phyloP scores from a whole-genome alignment of 2,113 vertebrate species.

The Eretmochelys imbricata region DNA sequence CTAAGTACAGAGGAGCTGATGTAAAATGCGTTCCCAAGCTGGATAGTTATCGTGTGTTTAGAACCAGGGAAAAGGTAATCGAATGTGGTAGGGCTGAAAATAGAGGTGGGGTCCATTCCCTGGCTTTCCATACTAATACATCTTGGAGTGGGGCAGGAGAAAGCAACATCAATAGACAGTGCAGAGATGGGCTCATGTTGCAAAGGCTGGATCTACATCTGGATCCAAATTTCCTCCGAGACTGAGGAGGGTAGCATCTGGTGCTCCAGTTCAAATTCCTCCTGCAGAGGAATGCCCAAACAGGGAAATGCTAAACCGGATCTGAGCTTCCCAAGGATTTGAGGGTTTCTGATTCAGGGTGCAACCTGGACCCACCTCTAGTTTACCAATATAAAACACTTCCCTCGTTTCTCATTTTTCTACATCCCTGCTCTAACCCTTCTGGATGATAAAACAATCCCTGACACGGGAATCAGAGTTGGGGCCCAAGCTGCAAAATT shows the following conservation, averaged over 20 bases:
- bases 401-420: background rate
- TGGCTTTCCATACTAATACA: background rate
- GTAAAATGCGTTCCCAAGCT: background rate
- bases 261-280: background rate
- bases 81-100: background rate
- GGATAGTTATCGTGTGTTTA: background rate
- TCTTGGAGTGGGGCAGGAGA: background rate
- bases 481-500: no score
- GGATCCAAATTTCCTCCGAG: background rate
- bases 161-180: background rate
- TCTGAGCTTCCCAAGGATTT: background rate
- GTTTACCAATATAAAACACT: background rate
- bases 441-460: no score
- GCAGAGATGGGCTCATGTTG: background rate
- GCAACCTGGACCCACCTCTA: background rate
- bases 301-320: background rate
- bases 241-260: background rate
- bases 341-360: background rate
- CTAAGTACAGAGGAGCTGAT: background rate
- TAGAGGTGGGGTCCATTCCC: background rate
- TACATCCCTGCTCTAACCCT: background rate
- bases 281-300: background rate
- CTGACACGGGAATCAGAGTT: no score
- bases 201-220: background rate
- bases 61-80: background rate